Base-by-base conservation (phyloP, 30 jellyfish, hydroid and myxozoan species). In the Hydractinia echinata region DNA sequence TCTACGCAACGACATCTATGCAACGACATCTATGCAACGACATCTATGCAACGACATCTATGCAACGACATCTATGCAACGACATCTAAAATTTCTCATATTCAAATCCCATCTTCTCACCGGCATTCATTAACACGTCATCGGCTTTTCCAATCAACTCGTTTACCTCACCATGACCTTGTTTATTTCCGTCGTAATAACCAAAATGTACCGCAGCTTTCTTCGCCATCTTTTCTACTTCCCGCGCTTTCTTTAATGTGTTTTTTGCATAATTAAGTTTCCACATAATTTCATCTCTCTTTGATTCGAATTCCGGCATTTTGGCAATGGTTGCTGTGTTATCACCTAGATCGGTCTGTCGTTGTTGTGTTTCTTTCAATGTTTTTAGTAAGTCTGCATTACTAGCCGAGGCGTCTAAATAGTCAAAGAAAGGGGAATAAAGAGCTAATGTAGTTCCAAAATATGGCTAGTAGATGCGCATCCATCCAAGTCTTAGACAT, bases 201-300 rank as follows among this genome's bases (percentile, higher is more conserved):
- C 96, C 96, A 77, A 92, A 92, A 60, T 92, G 98, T 53, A 67
- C 93, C 8, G 96, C 95, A 5, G 98, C 95, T 62, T 83, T 80
- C 39, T 82, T 83, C 1, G 98, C 98, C 62, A 92, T 51, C 53
- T 72, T 76, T 76, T 92, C 96, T 13, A 87, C 62, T 80, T 92
- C 96, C 56, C 92, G 79, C 15, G 98, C 98, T 80, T 92, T 86
- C 68, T 79, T 85, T 14, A 92, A 66, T 1, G 98, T 92, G 79
- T 86, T 87, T 61, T 92, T 87, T n/a, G 98, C 98, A 56, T 85
- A 87, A 55, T 92, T 92, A n/a, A 92, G 87, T 55, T 92, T 92
- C 98, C 98, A 92, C 77, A 79, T 72, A 48, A 92, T 83, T 58
- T 92, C 95, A 55, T 86, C 98, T 49, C 94, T 89, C 61, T 76